Base-by-base conservation (phyloP, 2,113 vertebrate genomes). In the Malaclemys terrapin region DNA sequence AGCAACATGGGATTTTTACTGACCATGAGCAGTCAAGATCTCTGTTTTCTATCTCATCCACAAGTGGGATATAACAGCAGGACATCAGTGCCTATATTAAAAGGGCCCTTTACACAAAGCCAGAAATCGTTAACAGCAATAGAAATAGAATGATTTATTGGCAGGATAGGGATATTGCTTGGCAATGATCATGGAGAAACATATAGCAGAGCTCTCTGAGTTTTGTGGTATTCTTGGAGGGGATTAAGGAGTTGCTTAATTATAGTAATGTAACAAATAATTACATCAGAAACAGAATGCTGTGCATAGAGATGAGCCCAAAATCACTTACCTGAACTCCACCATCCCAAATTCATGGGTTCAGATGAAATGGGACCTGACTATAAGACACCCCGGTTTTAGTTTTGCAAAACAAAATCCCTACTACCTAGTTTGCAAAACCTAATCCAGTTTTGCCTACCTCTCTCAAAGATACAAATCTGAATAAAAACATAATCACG, bases 211-310 rank as follows among this genome's bases (percentile, higher is more conserved):
- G 87, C 8, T 84, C 20, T 45, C 79, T 82, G 53, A 96, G 76
- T 94, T 94, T 76, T 93, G 93, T 47, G 29, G 17, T 72, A 53
- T 82, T 93, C 56, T 91, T 89, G 76, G 42, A 94, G 94, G 20
- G n/a, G 85, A 90, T 57, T 91, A 94, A 24, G 22, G 53, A 20
- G 3, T 45, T 91, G 50, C 25, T 2, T 0, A 75, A 93, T 93
- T 93, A 76, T 11, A 95, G 90, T 88, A 82, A 35, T 16, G 56
- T 1, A 80, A 76, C 81, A 89, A 84, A 84, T 84, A 69, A 79
- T 88, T 80, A 19, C 45, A 84, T 92, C 57, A 80, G 38, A 80
- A 92, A 88, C 85, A 92, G n/a, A 31, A 56, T 56, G 38, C 25
- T 47, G 35, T 84, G 38, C 9, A 57, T 80, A 75, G 78, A 81